Evolutionary conservation across 2,888 invertebrate genomes (phyloP).

Genomic region (Diarsia dahlii): DNA sequence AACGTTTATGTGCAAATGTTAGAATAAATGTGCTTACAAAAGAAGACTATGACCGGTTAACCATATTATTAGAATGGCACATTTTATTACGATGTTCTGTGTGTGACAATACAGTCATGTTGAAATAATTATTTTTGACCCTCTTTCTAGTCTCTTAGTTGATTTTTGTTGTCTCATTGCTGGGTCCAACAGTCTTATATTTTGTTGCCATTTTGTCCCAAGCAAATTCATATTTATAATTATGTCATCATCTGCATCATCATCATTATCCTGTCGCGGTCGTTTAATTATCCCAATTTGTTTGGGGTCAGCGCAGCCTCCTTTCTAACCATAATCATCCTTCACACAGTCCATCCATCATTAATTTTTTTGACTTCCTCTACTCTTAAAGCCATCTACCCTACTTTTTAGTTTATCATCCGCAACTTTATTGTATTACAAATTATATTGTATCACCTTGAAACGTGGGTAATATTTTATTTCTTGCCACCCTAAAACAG

Average conservation of each 20-base stretch:
- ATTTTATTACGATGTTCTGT: neutral
- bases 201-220: neutral
- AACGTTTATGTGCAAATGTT: neutral
- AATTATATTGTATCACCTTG: neutral
- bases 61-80: neutral
- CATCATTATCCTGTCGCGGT: too few species aligned
- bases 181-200: neutral
- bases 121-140: neutral
- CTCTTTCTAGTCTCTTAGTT: neutral
- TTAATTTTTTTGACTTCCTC: too few species aligned
- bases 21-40: neutral
- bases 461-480: slow-evolving; percentile 39
- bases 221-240: neutral
- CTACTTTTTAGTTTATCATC: neutral
- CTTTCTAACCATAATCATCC: too few species aligned
- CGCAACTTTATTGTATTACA: neutral
- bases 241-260: too few species aligned
- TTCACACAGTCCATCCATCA: too few species aligned
- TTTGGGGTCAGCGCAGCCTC: too few species aligned
- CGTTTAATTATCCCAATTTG: too few species aligned
- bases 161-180: neutral
- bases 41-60: neutral
- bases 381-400: too few species aligned
- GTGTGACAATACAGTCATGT: neutral
- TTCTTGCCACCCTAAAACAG: slow-evolving; percentile 52